A percentile compares a stretch with the other conserved stretches of the same genome.
These are phyloP conservation scores for Ctenopoma multispine DNA, from an alignment of 2,797 vertebrate species.

Conservation along the genomic window DNA sequence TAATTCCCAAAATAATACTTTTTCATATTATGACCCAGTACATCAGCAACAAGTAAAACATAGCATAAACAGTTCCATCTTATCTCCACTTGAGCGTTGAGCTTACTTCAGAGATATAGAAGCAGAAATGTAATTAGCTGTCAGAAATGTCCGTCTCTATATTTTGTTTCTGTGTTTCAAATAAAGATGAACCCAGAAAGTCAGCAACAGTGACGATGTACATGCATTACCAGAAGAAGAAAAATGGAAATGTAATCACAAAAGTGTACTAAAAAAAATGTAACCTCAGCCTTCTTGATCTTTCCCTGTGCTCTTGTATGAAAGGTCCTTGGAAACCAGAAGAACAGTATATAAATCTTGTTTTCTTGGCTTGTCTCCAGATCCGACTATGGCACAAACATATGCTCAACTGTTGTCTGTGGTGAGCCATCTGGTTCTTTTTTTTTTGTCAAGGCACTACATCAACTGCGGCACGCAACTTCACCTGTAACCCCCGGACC, in stretches of 20 bases:
- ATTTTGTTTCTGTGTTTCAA: background rate
- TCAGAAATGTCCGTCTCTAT: background rate
- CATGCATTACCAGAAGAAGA: background rate
- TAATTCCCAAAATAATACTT: background rate
- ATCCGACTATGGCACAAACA: constrained; percentile 39
- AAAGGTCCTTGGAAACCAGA: background rate
- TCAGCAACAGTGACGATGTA: background rate
- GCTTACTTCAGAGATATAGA: too few species aligned
- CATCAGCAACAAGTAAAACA: background rate
- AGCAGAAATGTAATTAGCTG: background rate
- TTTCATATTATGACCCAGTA: background rate
- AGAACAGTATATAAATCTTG: background rate
- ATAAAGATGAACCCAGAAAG: background rate
- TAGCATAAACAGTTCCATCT: background rate
- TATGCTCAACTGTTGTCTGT: constrained; percentile 47
- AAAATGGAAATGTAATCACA: background rate
- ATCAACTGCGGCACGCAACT: constrained; percentile 32
- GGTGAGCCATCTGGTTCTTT: constrained; percentile 53
- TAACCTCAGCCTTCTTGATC: background rate
- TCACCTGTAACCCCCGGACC: constrained; percentile 41
- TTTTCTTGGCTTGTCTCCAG: constrained; percentile 36
- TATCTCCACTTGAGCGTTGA: background rate
- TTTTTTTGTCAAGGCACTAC: constrained; percentile 60
- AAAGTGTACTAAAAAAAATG: too few species aligned
- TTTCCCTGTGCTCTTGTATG: background rate